Evolutionary conservation across 1,140 invertebrate species (phyloP).

Genomic region (Babylonia areolata): DNA sequence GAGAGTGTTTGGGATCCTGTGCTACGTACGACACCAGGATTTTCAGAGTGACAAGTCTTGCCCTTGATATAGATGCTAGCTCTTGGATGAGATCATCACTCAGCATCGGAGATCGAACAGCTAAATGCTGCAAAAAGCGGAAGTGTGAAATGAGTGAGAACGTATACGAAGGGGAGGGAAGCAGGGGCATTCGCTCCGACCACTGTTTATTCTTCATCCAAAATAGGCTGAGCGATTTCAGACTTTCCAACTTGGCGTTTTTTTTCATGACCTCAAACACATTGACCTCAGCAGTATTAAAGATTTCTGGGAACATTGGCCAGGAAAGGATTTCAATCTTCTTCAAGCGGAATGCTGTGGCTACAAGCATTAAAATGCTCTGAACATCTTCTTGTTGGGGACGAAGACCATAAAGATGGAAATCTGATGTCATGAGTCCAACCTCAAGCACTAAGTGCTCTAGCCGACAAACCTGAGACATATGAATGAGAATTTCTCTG

Average conservation of each 20-base stretch:
- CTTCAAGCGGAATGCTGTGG: constrained; percentile 50
- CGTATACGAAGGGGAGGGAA: constrained; percentile 33
- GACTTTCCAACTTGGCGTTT: constrained; percentile 47
- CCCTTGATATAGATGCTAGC: constrained; percentile 39
- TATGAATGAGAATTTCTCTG: constrained; percentile 35
- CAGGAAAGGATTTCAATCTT: constrained; percentile 50
- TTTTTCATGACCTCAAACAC: constrained; percentile 50
- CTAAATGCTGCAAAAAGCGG: constrained; percentile 47
- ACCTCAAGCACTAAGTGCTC: constrained; percentile 51
- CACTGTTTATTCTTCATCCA: constrained; percentile 51
- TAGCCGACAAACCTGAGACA: constrained; percentile 49
- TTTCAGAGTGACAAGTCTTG: constrained; percentile 36
- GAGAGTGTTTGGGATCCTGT: not conserved
- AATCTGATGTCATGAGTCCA: constrained; percentile 47
- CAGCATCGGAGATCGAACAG: constrained; percentile 55
- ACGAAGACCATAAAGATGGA: constrained; percentile 39
- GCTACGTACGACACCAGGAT: constrained; percentile 36
- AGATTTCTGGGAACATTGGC: constrained; percentile 53
- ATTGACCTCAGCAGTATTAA: constrained; percentile 40
- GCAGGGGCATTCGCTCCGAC: constrained; percentile 49
- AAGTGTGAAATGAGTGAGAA: constrained; percentile 44
- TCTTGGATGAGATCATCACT: constrained; percentile 50
- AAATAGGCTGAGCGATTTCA: constrained; percentile 54
- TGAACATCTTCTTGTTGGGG: constrained; percentile 45
- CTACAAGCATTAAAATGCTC: constrained; percentile 45